Evolutionary conservation across 2,888 invertebrate genomes (phyloP).

Genomic region (Lymantria dispar): DNA sequence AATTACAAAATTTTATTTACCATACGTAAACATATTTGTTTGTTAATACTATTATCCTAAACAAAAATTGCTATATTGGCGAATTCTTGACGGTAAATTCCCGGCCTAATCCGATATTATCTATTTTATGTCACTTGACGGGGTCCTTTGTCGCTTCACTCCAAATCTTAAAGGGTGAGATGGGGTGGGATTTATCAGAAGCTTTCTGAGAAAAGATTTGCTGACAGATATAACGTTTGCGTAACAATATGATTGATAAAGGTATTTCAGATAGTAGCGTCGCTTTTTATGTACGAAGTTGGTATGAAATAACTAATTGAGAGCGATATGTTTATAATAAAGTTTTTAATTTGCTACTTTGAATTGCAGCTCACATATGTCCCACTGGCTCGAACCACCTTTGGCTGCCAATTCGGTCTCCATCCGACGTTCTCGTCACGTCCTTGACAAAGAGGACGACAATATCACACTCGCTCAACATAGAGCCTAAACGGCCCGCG

Average conservation of each 20-base stretch:
- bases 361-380: too few species aligned
- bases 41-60: neutral
- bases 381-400: too few species aligned
- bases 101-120: neutral
- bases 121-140: neutral
- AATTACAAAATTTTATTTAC: too few species aligned
- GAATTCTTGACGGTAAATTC: neutral
- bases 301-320: neutral
- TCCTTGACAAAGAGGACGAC: too few species aligned
- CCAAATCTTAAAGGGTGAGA: neutral
- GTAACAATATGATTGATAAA: conserved; percentile 1
- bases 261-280: neutral
- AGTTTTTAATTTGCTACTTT: too few species aligned
- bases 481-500: too few species aligned
- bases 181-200: neutral
- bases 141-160: neutral
- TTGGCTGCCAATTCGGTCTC: too few species aligned
- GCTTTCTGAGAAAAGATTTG: neutral
- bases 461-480: too few species aligned
- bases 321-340: too few species aligned
- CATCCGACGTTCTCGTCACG: too few species aligned
- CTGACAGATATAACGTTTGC: conserved; percentile 1
- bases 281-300: neutral
- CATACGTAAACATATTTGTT: neutral
- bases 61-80: neutral